Conservation (phyloP, 2,888 invertebrate genomes). For the Oxytorus armatus region DNA sequence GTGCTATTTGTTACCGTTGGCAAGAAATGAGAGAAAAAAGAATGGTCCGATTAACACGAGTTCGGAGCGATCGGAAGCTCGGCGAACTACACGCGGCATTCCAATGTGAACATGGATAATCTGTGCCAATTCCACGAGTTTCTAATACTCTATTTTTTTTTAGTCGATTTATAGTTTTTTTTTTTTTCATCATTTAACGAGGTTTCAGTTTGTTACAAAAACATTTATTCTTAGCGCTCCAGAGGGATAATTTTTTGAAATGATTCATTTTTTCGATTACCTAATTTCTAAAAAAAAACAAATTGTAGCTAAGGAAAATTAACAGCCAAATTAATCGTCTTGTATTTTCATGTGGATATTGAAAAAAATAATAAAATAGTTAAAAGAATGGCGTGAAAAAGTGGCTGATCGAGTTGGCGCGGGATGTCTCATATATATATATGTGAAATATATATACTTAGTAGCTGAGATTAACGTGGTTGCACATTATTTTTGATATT, state of each 20-base stretch:
- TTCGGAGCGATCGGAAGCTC: background rate
- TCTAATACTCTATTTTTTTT: background rate
- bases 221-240: too few relatives aligned
- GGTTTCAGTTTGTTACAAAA: too few relatives aligned
- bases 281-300: too few relatives aligned
- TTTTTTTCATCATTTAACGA: too few relatives aligned
- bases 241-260: too few relatives aligned
- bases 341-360: background rate
- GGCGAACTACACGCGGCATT: background rate
- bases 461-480: constrained; percentile 45
- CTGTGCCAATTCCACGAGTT: too few relatives aligned
- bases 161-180: background rate
- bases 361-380: background rate
- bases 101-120: background rate
- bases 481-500: constrained; percentile 51
- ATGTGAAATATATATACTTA: constrained; percentile 5
- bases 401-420: constrained; percentile 7
- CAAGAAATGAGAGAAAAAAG: constrained; percentile 6
- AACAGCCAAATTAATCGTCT: too few relatives aligned
- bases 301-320: too few relatives aligned
- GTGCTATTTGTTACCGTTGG: constrained; percentile 37
- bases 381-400: background rate
- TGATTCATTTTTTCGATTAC: too few relatives aligned
- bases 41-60: constrained; percentile 15
- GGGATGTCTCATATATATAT: background rate